Conservation (phyloP, 2,888 invertebrate species). For the Lepeophtheirus nordmannii region DNA sequence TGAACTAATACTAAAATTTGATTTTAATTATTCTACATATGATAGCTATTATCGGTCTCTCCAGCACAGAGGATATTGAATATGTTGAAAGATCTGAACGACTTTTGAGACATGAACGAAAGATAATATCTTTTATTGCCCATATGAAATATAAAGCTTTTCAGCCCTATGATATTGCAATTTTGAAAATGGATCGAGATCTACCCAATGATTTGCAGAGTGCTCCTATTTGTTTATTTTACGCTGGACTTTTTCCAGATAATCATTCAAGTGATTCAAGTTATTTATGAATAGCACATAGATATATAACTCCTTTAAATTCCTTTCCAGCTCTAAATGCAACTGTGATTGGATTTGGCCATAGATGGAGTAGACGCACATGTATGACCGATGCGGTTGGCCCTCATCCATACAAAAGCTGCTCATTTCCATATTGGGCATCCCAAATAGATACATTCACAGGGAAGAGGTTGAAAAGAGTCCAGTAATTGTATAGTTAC, state of each 20-base stretch:
- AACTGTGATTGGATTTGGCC: neutral
- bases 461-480: neutral
- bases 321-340: neutral
- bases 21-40: neutral
- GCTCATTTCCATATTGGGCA: neutral
- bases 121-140: constrained; percentile 21
- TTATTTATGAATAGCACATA: no score
- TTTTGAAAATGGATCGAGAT: neutral
- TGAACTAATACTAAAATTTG: no score
- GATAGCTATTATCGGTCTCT: neutral
- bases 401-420: neutral
- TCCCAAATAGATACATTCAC: neutral
- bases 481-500: neutral
- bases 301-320: no score
- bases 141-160: constrained; percentile 26
- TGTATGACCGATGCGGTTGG: neutral
- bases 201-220: neutral
- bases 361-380: neutral
- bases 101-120: constrained; percentile 12
- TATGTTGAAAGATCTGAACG: constrained; percentile 13
- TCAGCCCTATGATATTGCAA: constrained; percentile 14
- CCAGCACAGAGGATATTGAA: neutral
- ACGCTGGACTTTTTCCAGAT: neutral
- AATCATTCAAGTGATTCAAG: neutral
- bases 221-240: neutral